Evolutionary conservation across 1,140 invertebrate species (phyloP).

Genomic region (Lysiphlebus fabarum): DNA sequence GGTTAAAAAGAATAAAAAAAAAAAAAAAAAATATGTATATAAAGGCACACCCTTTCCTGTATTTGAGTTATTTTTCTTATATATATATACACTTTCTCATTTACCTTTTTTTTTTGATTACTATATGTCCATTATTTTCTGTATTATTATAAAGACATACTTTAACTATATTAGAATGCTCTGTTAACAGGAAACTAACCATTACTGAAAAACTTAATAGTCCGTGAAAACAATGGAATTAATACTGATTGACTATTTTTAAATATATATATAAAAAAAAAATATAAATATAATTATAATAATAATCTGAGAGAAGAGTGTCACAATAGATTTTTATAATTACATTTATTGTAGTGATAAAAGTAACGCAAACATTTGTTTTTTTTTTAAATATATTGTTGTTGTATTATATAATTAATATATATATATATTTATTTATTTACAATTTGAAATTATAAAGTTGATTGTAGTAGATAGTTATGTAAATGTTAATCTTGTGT

Average conservation of each 20-base stretch:
- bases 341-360: no score
- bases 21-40: conserved; percentile 8
- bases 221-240: conserved; percentile 57
- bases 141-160: conserved; percentile 9
- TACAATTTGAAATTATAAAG: no score
- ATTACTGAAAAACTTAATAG: conserved; percentile 54
- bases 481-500: no score
- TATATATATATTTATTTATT: no score
- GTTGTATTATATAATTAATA: no score
- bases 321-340: background rate
- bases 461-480: no score
- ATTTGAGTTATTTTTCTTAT: conserved; percentile 44
- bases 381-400: no score
- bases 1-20: no score
- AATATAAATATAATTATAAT: background rate
- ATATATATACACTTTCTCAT: no score
- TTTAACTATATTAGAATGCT: conserved; percentile 15
- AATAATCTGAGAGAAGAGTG: background rate
- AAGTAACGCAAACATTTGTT: no score
- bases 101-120: no score
- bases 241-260: conserved; percentile 46
- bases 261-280: conserved; percentile 32
- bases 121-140: conserved; percentile 20
- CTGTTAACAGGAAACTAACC: conserved; percentile 47
- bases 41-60: conserved; percentile 53